These are phyloP conservation scores for Tetheella fluctuosa DNA, from an alignment of 2,888 invertebrate species.

Conservation along the genomic window DNA sequence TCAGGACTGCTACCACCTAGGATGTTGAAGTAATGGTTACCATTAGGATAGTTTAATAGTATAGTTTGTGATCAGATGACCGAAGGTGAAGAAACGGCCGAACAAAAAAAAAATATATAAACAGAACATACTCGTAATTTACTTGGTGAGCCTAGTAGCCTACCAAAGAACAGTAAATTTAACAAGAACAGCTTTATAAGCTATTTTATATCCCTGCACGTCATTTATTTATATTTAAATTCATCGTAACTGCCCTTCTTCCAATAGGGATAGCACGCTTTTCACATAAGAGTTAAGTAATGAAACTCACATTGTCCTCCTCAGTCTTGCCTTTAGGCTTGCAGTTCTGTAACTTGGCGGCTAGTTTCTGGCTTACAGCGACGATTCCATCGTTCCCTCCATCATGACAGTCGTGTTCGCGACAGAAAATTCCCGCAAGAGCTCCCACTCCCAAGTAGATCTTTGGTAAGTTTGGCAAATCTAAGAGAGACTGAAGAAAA, in stretches of 20 bases:
- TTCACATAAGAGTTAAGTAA: not conserved
- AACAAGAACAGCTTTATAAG: no score
- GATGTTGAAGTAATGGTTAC: not conserved
- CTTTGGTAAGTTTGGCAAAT: constrained; percentile 84
- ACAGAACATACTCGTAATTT: no score
- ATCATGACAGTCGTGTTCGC: constrained; percentile 85
- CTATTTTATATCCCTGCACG: no score
- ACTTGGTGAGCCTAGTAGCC: no score
- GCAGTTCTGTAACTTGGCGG: constrained; percentile 87
- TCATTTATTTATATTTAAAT: no score
- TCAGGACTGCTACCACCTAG: constrained; percentile 88
- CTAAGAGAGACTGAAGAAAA: constrained; percentile 80
- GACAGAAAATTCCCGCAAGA: constrained; percentile 88
- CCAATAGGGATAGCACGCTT: not conserved
- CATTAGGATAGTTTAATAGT: no score
- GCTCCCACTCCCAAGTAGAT: constrained; percentile 90
- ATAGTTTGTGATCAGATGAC: no score
- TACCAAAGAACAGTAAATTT: no score
- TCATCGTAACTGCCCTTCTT: no score
- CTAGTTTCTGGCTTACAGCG: constrained; percentile 85
- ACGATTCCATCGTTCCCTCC: constrained; percentile 82
- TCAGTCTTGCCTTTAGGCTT: constrained; percentile 86
- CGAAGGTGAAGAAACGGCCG: no score
- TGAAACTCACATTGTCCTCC: constrained; percentile 84
- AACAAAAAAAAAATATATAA: no score